phyloP scores from a whole-genome alignment of 2,797 vertebrate species.

The Hyperoplus lanceolatus region DNA sequence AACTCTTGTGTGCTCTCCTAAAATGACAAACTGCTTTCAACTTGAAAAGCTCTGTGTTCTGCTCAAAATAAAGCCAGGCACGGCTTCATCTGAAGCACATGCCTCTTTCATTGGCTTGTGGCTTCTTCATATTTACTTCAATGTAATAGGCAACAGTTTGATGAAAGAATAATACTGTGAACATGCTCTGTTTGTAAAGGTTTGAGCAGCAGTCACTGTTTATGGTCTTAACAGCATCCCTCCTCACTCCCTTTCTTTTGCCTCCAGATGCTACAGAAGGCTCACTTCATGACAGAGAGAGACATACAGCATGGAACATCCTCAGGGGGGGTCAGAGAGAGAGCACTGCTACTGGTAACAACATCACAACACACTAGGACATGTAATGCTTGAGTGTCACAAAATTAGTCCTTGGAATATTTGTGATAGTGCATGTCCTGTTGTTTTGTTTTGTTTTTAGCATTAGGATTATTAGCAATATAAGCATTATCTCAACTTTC shows the following conservation, averaged over 20 bases:
- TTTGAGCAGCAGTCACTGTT: constrained; percentile 19
- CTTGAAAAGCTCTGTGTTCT: constrained; percentile 20
- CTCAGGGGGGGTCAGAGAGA: not conserved
- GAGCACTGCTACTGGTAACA: not conserved
- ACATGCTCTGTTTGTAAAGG: constrained; percentile 39
- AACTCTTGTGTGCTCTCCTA: constrained; percentile 25
- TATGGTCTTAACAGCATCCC: constrained; percentile 12
- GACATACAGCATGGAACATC: not conserved
- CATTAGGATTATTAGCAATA: not conserved
- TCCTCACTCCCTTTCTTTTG: not conserved
- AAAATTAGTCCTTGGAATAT: not conserved
- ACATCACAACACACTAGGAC: not conserved
- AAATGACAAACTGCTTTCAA: constrained; percentile 38
- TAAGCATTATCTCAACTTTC: not conserved
- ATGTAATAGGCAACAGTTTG: constrained; percentile 39
- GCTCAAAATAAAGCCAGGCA: constrained; percentile 27
- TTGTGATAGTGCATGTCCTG: not conserved
- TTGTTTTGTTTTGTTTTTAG: not conserved
- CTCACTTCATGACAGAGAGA: not conserved
- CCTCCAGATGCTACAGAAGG: constrained; percentile 4
- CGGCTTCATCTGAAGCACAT: constrained; percentile 22
- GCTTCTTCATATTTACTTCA: constrained; percentile 48
- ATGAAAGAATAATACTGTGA: constrained; percentile 37
- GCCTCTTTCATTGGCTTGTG: constrained; percentile 57
- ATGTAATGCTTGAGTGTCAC: not conserved